These are phyloP conservation scores for Symphodus melops DNA, from an alignment of 2,113 vertebrate genomes.

Conservation along the genomic window DNA sequence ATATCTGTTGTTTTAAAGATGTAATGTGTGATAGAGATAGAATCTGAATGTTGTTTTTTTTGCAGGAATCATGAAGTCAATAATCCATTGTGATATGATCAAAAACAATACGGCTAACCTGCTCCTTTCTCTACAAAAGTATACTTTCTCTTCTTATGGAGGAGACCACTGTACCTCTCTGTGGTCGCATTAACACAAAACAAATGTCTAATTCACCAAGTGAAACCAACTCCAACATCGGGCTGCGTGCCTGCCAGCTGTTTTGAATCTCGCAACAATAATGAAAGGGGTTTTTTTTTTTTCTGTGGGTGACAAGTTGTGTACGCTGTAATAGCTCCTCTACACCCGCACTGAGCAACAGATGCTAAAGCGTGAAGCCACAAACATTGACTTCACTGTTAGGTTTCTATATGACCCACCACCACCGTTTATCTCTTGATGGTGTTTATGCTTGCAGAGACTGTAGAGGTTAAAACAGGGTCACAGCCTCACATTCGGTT, in stretches of 20 bases:
- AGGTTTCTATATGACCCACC: not conserved
- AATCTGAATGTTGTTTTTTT: too few relatives aligned
- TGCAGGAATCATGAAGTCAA: not conserved
- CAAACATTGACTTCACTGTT: not conserved
- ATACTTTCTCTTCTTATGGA: slow-evolving; percentile 14
- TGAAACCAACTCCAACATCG: slow-evolving; percentile 32
- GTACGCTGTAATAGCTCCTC: slow-evolving; percentile 22
- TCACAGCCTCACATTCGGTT: not conserved
- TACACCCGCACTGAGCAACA: slow-evolving; percentile 15
- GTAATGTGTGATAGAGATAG: not conserved
- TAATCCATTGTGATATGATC: not conserved
- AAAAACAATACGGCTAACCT: slow-evolving; percentile 5
- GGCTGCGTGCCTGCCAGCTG: slow-evolving; percentile 55
- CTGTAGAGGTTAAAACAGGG: not conserved
- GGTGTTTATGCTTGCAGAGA: not conserved
- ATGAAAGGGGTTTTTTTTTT: slow-evolving; percentile 58
- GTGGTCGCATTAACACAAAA: slow-evolving; percentile 37
- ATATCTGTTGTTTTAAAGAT: slow-evolving; percentile 2
- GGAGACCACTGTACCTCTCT: slow-evolving; percentile 1
- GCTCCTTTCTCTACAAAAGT: slow-evolving; percentile 3
- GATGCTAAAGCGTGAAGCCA: slow-evolving; percentile 24
- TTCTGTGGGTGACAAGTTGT: slow-evolving; percentile 54
- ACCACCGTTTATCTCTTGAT: not conserved
- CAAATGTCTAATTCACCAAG: slow-evolving; percentile 64
- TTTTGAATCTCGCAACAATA: slow-evolving; percentile 58